Conservation (phyloP, 2,113 vertebrate genomes). For the Seriola aureovittata region DNA sequence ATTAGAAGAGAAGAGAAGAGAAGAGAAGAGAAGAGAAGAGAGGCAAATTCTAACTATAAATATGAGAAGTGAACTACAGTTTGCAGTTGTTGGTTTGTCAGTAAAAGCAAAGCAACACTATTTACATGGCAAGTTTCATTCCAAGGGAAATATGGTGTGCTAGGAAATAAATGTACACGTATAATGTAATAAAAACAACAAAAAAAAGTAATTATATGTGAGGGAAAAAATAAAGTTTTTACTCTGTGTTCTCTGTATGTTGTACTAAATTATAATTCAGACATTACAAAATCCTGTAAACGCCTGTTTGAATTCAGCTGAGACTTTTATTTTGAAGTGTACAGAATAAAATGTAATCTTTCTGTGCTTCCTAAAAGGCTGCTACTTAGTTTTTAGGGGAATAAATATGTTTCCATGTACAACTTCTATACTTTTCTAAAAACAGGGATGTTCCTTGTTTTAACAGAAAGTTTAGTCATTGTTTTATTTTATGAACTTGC, state of each 20-base stretch:
- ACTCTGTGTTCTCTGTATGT: background rate
- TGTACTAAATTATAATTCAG: background rate
- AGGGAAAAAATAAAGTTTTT: background rate
- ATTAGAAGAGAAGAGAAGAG: background rate
- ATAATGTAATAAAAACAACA: background rate
- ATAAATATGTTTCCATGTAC: background rate
- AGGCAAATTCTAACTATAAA: too few species aligned
- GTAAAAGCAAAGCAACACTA: too few species aligned
- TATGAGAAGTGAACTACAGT: too few species aligned
- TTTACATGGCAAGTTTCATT: too few species aligned
- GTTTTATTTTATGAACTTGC: background rate
- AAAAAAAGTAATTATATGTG: background rate
- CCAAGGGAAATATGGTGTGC: background rate
- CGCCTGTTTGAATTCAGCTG: background rate
- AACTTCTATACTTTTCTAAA: background rate
- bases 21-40: background rate
- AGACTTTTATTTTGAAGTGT: slow-evolving; percentile 10
- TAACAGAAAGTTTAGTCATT: too few species aligned
- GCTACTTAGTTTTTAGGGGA: background rate
- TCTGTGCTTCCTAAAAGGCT: background rate
- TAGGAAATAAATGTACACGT: background rate
- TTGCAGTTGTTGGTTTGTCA: too few species aligned
- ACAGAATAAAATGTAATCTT: background rate
- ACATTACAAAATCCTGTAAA: background rate
- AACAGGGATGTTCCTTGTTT: background rate